Conservation (phyloP, 2,113 vertebrate species). For the Indicator maculatus region DNA sequence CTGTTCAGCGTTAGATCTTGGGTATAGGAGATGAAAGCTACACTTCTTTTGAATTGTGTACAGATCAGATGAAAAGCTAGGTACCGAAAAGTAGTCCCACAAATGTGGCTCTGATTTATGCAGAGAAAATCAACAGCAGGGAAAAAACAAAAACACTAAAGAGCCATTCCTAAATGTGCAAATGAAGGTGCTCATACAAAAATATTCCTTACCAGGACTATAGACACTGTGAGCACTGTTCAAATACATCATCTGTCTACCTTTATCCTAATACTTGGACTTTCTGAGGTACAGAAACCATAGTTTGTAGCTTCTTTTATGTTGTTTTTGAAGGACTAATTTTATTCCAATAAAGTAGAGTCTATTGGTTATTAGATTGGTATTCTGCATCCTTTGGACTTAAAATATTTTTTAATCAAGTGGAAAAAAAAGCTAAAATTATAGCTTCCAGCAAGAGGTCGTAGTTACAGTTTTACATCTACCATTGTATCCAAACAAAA, state of each 20-base stretch:
- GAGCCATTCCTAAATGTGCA: neutral
- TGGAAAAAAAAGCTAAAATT: neutral
- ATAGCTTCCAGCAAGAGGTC: neutral
- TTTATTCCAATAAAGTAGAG: neutral
- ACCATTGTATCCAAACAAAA: neutral
- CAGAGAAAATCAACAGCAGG: neutral
- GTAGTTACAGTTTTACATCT: neutral
- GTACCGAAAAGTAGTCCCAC: neutral
- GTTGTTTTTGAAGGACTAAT: neutral
- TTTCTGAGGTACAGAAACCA: neutral
- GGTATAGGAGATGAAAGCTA: constrained; percentile 5
- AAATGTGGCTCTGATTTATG: neutral
- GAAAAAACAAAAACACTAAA: neutral
- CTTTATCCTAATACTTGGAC: neutral
- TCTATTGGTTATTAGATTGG: neutral
- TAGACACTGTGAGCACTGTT: neutral
- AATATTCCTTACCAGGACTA: neutral
- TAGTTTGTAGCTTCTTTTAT: neutral
- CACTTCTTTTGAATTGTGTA: neutral
- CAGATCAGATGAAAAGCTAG: constrained; percentile 5
- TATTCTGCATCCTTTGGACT: neutral
- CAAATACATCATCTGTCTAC: neutral
- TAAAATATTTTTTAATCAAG: neutral
- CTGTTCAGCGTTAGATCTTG: neutral
- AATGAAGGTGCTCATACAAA: neutral